Evolutionary conservation across 2,797 vertebrate species (phyloP), one percentile per base, ranked within the genome.

Genomic region (Chiloscyllium punctatum): DNA sequence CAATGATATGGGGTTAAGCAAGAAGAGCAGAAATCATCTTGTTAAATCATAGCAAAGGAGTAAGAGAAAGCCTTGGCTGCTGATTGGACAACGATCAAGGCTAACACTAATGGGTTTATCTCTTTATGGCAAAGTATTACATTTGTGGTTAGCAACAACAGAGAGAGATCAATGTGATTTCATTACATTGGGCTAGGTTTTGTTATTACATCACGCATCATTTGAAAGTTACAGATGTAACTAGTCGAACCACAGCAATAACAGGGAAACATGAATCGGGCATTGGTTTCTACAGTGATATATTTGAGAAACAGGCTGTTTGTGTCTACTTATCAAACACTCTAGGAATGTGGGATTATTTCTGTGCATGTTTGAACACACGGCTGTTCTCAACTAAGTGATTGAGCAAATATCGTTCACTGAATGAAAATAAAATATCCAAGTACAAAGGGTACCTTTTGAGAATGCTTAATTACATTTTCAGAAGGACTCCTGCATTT

Each of bases 131-230:
- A 97, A 97, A 97, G 97, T 97, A 97, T 98, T 98, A 98, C 97
- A 97, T 97, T 97, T 98, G 98, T 97, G 98, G 98, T 98, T 97
- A 97, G 97, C 97, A 95, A 96, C 97, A 97, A 97, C 97, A 98
- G 98, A 96, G 96, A 97, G 97, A 97, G 97, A 98, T 98, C 98
- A 98, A 98, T 98, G 97, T 97, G 97, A 98, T 97, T 98, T 98
- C 97, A 96, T 95, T 95, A 95, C 94, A 53, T 57, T 30, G 21
- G 18, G 71, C 25, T 30, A 53, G 48, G 30, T 95, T 77, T 77
- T 53, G 68, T 74, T 95, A 33, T 95, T 95, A 77, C 68, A 94
- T 30, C 42, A 48, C 92, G 72, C 92, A 42, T 48, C 37, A 25
- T 94, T 51, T 94, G 33, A 57, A 62, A 84, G 82, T 84, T 84